phyloP scores from a whole-genome alignment of 2,888 invertebrate genomes.

The Agonum fuliginosum region DNA sequence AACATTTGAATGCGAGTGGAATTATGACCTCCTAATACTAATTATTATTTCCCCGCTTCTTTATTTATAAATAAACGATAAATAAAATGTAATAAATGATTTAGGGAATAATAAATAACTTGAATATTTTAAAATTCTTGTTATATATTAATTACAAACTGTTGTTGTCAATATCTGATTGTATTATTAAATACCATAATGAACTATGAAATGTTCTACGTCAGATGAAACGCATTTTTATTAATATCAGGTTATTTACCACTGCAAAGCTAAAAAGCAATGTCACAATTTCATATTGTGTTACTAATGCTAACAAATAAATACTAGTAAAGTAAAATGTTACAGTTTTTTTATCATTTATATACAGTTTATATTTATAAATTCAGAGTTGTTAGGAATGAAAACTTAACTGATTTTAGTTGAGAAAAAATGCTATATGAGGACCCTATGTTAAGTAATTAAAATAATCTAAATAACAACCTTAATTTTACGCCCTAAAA shows the following conservation, averaged over 20 bases:
- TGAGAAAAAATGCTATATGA: conserved; percentile 36
- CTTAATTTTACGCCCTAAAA: conserved; percentile 48
- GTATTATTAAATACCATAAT: conserved; percentile 57
- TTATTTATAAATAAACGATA: background rate
- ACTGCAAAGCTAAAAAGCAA: conserved; percentile 59
- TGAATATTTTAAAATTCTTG: conserved; percentile 48
- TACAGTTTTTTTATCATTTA: conserved; percentile 45
- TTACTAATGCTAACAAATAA: conserved; percentile 57
- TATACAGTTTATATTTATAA: conserved; percentile 56
- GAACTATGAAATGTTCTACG: conserved; percentile 56
- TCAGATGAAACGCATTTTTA: conserved; percentile 51
- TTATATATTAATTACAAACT: conserved; percentile 59
- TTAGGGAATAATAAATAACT: conserved; percentile 14
- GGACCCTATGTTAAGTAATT: conserved; percentile 26
- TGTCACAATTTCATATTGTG: conserved; percentile 55
- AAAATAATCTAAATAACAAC: conserved; percentile 57
- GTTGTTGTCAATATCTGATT: conserved; percentile 55
- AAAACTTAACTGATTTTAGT: conserved; percentile 1
- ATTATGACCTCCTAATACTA: too few species aligned
- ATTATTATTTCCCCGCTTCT: too few species aligned
- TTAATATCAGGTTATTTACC: conserved; percentile 55
- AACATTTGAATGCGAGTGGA: too few species aligned
- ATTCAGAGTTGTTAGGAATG: conserved; percentile 17
- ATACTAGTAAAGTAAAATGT: conserved; percentile 56
- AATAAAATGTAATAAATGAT: background rate